Base-by-base conservation (phyloP, 2,888 invertebrate genomes). In the Dryocosmus kuriphilus region DNA sequence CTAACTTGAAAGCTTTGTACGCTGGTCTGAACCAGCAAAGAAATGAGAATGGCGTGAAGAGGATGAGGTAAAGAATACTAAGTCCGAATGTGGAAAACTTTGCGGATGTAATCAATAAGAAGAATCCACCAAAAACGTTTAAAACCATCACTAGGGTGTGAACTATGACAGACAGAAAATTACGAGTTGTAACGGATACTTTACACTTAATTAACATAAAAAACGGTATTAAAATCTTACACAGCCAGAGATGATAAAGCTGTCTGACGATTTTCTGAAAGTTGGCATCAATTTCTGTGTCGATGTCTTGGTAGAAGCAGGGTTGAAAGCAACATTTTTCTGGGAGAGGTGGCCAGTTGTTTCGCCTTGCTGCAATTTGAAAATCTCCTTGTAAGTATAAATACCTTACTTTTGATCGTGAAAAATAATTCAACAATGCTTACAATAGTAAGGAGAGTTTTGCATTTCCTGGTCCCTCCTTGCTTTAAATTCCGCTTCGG, bases 221-320 rank as follows among this genome's bases (percentile, higher is more conserved):
- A 51, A 35, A 38, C n/a, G 0, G 9, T 35, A 60, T 24, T 16
- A 51, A 46, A 76, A 77, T 96, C 98, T 95, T 94, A 99, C 98
- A 97, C 94, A 98, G 96, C 99, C 99, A 99, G 84, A 98, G 93
- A 91, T 98, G 98, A 92, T 99, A 99, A 79, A 99, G 94, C 90
- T 97, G 95, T 85, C 97, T 96, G 51, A 99, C 99, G 87, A 98
- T 96, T 92, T 96, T 96, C 92, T 99, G 99, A 93, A 99, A 99
- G 92, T 99, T 98, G 73, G 97, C 93, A 32, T 99, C 98, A 91
- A 99, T 99, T 91, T 99, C 99, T 67, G 99, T 97, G 91, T 98
- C 97, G 87, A 99, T 98, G 92, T 99, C 99, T 93, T 99, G 99
- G 92, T 99, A 99, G 93, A 99, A 99, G 92, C 99, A 99, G 0